Evolutionary conservation across 2,113 vertebrate genomes (phyloP).

Genomic region (Oryctolagus cuniculus): mOryCun1.1 NC_091432.1:20371001-20371500

Average conservation of each 20-base stretch:
- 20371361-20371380: not conserved
- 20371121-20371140: not conserved
- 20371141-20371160: not conserved
- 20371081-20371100: too few relatives aligned
- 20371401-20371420: not conserved
- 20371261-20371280: too few relatives aligned
- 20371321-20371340: too few relatives aligned
- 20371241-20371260: too few relatives aligned
- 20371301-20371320: accelerated
- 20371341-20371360: not conserved
- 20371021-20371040: too few relatives aligned
- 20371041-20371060: not conserved
- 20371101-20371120: not conserved
- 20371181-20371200: not conserved
- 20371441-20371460: not conserved
- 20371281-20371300: not conserved
- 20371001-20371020: too few relatives aligned
- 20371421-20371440: not conserved
- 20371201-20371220: not conserved
- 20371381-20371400: not conserved
- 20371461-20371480: too few relatives aligned
- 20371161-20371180: not conserved
- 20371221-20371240: not conserved
- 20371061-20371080: too few relatives aligned
- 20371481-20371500: constrained; percentile 17